Base-by-base conservation (phyloP, 2,113 vertebrate species). In the Hiodon tergisus region DNA sequence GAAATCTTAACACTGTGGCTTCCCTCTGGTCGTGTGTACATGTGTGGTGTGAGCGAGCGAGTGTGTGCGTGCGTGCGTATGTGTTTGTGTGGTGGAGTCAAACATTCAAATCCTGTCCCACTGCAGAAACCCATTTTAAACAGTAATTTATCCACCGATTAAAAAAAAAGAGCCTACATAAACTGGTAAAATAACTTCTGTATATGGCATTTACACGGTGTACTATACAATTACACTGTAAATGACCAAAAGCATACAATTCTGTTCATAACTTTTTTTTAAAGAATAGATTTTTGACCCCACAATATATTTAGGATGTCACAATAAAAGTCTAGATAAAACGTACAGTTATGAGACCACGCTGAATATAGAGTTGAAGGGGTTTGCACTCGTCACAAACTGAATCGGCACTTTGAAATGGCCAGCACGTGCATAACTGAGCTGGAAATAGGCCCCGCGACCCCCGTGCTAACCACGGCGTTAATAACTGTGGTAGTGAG, bases 271-370 rank as follows among this genome's bases (percentile, higher is more conserved):
- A 46, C 5, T 11, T 60, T 60, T 31, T 31, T 31, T 31, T 31
- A 6, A 55, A 13, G 16, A 14, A 16, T 16, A 4, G 5, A 73
- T 73, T 11, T 7, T 8, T 65, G 16, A 65, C 67, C 16, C 16
- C 50, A 48, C 5, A 60, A 59, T 5, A 47, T 9, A 67, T 47
- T 67, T n/a, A 60, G n/a, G 4, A 48, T 46, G 17, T 63, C 60
- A 63, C 46, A 74, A 17, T 74, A 74, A 52, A 51, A 74, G 72
- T 61, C 31, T 6, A 67, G 62, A 67, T 50, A 17, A 65, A 17
- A 54, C 11, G 5, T 58, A 3, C 13, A 54, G 13, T 50, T 50
- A 13, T 6, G 47, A 51, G 10, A 13, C 47, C 14, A 67, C 6
- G 51, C 13, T 10, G 17, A 47, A 11, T 47, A 4, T 11, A 54